These are phyloP conservation scores for Folsomia candida DNA, from an alignment of 2,888 invertebrate species.

Conservation along the genomic window DNA sequence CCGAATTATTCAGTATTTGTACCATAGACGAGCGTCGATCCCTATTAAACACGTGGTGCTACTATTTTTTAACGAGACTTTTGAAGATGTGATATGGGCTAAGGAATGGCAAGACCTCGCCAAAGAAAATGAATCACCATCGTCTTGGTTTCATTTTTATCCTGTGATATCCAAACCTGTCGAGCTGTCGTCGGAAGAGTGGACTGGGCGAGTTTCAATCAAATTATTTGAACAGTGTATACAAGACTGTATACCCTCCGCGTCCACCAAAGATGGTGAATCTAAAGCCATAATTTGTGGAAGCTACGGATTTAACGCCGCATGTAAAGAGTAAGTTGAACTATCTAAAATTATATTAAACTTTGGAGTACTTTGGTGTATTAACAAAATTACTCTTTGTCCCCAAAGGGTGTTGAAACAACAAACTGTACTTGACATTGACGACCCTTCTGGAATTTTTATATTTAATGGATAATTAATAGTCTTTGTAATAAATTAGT, in stretches of 20 bases:
- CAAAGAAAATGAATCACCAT: background rate
- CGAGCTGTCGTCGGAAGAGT: slow-evolving; percentile 2
- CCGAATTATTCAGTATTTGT: slow-evolving; percentile 33
- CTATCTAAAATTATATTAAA: too few species aligned
- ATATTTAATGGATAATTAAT: slow-evolving; percentile 7
- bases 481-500: too few species aligned
- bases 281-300: slow-evolving; percentile 40
- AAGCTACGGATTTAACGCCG: slow-evolving; percentile 36
- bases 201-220: slow-evolving; percentile 33
- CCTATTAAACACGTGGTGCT: slow-evolving; percentile 28
- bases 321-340: slow-evolving; percentile 20
- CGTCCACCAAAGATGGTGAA: slow-evolving; percentile 10
- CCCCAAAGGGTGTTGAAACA: background rate
- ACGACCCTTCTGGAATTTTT: slow-evolving; percentile 4
- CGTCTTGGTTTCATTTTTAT: slow-evolving; percentile 34
- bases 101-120: slow-evolving; percentile 27
- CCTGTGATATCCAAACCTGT: slow-evolving; percentile 35
- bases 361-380: too few species aligned
- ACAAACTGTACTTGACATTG: background rate
- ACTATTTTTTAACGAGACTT: slow-evolving; percentile 38
- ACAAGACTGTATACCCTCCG: background rate
- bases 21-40: slow-evolving; percentile 22
- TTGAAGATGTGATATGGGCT: slow-evolving; percentile 38
- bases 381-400: too few species aligned
- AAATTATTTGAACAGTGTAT: slow-evolving; percentile 20